Base-by-base conservation (phyloP, 2,888 invertebrate species). In the Xestia sexstrigata region DNA sequence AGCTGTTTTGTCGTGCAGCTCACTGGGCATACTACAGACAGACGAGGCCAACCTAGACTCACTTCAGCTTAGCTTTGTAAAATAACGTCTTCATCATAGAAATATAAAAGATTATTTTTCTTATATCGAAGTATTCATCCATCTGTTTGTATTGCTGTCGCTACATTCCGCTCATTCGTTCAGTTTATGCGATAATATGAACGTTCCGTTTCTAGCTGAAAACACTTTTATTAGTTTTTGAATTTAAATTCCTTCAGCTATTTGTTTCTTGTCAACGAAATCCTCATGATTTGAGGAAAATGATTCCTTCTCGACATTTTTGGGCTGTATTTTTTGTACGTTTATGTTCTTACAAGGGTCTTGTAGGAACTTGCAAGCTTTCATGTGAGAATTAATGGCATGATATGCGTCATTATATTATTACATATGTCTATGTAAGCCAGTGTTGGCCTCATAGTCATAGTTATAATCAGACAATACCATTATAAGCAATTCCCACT, bases 181-280 rank as follows among this genome's bases (percentile, higher is more conserved):
- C 90, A 90, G 90, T 91, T 89, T 87, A 92, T 92, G 90, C 88
- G 93, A 90, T 91, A 88, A 91, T 90, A 91, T 92, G 89, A 91
- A 87, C 86, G 88, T 82, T 84, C 84, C 88, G 87, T 82, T 83
- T 86, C 79, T 82, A 83, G 84, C 85, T 85, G 80, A 87, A 89
- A 88, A 89, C 83, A 88, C 82, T 90, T 92, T 90, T 90, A 88
- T 92, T 86, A 89, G 89, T 91, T 90, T 89, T 85, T 76, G 89
- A 89, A 90, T 90, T 90, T 89, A 85, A 90, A 90, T 88, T 86
- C 76, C 74, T 85, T 77, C 67, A 79, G 81, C 87, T 79, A 91
- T 91, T 90, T 88, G 85, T 90, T 86, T 86, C 81, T 82, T 88
- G 86, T 80, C 74, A 79, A 76, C 74, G 52, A 58, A 83, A 79